A percentile compares a stretch with the other conserved stretches of the same genome.
phyloP scores from a whole-genome alignment of 1,140 invertebrate species.

The Sipha flava region DNA sequence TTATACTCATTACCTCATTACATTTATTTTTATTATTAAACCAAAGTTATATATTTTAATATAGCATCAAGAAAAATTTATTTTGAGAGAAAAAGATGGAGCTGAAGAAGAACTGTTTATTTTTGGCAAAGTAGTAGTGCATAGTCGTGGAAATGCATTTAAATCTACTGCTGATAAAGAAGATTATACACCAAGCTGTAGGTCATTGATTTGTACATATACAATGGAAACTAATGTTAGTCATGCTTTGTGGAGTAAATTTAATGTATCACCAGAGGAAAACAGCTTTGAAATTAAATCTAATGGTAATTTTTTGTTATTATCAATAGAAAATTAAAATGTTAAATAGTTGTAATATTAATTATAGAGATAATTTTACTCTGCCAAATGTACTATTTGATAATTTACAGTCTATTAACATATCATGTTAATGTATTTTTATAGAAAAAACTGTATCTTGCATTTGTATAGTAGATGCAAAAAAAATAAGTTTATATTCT shows the following conservation, averaged over 20 bases:
- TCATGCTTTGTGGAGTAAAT: constrained; percentile 61
- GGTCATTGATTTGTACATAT: constrained; percentile 57
- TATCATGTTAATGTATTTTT: neutral
- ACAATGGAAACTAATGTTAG: constrained; percentile 70
- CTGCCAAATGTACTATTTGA: neutral
- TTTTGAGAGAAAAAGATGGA: constrained; percentile 37
- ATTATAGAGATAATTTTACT: too few relatives aligned
- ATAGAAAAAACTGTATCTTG: constrained; percentile 43
- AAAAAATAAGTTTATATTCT: constrained; percentile 68
- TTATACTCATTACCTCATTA: too few relatives aligned
- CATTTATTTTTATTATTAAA: constrained; percentile 35
- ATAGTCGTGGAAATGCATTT: constrained; percentile 44
- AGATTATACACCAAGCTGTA: constrained; percentile 39
- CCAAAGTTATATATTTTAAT: constrained; percentile 20
- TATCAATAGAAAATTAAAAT: neutral
- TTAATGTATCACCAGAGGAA: constrained; percentile 15
- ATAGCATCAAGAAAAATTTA: constrained; percentile 42
- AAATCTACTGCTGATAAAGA: constrained; percentile 32
- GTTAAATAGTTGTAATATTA: too few relatives aligned
- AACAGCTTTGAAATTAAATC: neutral
- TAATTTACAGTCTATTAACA: neutral
- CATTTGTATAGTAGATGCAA: constrained; percentile 67
- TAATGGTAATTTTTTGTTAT: neutral
- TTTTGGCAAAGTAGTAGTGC: constrained; percentile 71
- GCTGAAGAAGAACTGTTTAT: constrained; percentile 84